A percentile compares a stretch with the other conserved stretches of the same genome.
phyloP scores from a whole-genome alignment of 2,113 vertebrate species.

The Chunga burmeisteri region DNA sequence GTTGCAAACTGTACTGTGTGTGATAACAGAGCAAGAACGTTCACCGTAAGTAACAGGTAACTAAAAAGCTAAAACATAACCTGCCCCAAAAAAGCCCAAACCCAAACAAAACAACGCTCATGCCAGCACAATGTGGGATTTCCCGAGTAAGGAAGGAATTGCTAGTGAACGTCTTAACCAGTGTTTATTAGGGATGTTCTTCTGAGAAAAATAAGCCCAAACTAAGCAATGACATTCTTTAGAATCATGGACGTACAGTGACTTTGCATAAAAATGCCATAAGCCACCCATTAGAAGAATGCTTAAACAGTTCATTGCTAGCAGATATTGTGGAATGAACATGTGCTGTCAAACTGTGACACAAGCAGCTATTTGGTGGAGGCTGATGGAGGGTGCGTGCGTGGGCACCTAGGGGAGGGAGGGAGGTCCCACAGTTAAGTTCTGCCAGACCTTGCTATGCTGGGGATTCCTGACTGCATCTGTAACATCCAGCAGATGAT shows the following conservation, averaged over 20 bases:
- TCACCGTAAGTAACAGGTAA: background rate
- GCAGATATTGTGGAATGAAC: background rate
- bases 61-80: background rate
- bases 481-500: background rate
- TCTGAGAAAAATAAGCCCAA: background rate
- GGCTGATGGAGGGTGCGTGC: fast-evolving
- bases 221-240: background rate
- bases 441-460: background rate
- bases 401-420: background rate
- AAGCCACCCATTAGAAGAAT: background rate
- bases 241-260: background rate
- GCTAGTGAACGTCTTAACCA: background rate
- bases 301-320: background rate
- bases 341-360: background rate
- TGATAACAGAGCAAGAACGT: background rate
- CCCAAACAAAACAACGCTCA: background rate
- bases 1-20: background rate
- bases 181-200: background rate
- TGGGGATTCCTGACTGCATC: background rate
- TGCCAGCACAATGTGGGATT: background rate
- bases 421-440: background rate
- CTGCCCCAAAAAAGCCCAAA: background rate
- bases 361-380: background rate
- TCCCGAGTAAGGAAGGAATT: background rate
- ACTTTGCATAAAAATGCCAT: background rate